Conservation (phyloP, 1,140 invertebrate genomes). For the Trichomalopsis sarcophagae region DNA sequence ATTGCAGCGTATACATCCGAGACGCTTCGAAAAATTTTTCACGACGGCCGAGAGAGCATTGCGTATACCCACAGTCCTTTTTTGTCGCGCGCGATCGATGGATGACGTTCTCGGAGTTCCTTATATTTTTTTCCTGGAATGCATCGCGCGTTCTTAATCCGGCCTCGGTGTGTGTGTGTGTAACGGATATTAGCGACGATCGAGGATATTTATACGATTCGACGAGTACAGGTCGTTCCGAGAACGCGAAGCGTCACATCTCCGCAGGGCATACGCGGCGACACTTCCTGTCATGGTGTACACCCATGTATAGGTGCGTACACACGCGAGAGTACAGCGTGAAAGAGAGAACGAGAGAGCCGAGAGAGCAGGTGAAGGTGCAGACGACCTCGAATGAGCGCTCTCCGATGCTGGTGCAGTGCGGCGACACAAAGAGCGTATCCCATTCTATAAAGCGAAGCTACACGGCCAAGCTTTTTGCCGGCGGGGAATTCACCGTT, state of each 20-base stretch:
- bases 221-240: neutral
- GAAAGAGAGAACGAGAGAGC: neutral
- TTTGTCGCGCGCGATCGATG: neutral
- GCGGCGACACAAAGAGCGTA: neutral
- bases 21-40: too few species aligned
- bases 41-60: neutral
- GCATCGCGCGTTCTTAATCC: neutral
- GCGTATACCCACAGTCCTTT: neutral
- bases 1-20: too few species aligned
- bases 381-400: conserved; percentile 31
- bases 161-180: too few species aligned
- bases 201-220: neutral
- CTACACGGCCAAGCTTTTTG: neutral
- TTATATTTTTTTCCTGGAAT: neutral
- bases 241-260: neutral
- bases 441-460: neutral
- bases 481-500: conserved; percentile 19
- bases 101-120: neutral
- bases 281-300: neutral
- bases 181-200: neutral
- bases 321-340: neutral
- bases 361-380: conserved; percentile 26
- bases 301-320: neutral
- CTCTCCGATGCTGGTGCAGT: neutral
- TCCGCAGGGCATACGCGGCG: neutral